Base-by-base conservation (phyloP, 92 coral and sea anemone genomes). In the Heliopora coerulea region DNA sequence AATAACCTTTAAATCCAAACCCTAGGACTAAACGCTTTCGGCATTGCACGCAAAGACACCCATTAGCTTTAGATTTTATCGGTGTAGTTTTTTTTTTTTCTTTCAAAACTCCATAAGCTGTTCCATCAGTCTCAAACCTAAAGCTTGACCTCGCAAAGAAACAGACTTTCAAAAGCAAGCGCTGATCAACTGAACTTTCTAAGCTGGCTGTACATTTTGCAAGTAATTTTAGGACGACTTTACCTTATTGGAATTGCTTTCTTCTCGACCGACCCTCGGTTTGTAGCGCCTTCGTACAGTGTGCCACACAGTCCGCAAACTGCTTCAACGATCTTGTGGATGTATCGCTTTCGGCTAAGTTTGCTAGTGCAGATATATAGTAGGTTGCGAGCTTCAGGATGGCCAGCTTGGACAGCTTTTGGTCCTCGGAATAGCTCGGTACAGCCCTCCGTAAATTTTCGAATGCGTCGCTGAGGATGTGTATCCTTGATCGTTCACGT, bases 401-500 rank as follows among this genome's bases (percentile, higher is more conserved):
- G 2, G 97, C 96, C 30, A 92, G 83, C 74, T 92, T 92, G 15
- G 97, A 92, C 3, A 92, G 87, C 78, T 92, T 92, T 58, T 92
- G 97, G 49, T 91, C 97, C 42, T 85, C 81, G 0, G 97, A 92
- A 69, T 92, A 92, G 44, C 97, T 75, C 0, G 97, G 97, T 6
- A 92, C 97, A 2, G 97, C 97, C 56, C 88, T 65, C 64, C 97
- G 80, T 41, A 92, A 74, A 54, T 91, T 83, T 65, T 92, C 97
- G 54, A 92, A 92, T 4, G 97, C 97, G 34, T 92, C 97, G 66
- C 97, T 92, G 89, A 92, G 85, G 0, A 89, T 92, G 17, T 92
- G 97, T 34, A 92, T 92, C 49, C 97, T 72, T 32, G 97, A 92
- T 24, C 97, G 82, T 26, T 92, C 97, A 1, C 97, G 76, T 11